Evolutionary conservation across 1,140 invertebrate genomes (phyloP).

Genomic region (Mycetomoellerius zeteki): DNA sequence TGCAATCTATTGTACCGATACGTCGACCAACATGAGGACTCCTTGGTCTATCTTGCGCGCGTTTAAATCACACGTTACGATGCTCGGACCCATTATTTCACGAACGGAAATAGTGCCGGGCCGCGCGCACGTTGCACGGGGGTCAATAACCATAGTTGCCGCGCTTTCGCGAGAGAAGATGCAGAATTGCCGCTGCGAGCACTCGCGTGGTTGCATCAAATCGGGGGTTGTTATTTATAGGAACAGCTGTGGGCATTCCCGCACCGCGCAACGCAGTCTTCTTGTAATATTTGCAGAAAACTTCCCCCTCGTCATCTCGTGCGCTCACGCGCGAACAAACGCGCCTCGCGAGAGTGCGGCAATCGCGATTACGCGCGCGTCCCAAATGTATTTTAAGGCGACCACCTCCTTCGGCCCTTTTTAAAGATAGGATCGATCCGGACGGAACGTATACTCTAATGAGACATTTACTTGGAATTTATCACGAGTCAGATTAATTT

Average conservation of each 20-base stretch:
- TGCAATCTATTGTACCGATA: background rate
- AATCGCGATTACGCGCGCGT: conserved; percentile 75
- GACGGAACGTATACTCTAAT: background rate
- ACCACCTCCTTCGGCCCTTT: conserved; percentile 27
- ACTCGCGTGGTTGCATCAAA: conserved; percentile 83
- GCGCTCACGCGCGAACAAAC: conserved; percentile 53
- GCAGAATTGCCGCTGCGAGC: conserved; percentile 76
- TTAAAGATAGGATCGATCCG: conserved; percentile 36
- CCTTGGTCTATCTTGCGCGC: conserved; percentile 46
- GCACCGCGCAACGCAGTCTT: conserved; percentile 63
- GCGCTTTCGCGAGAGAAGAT: conserved; percentile 79
- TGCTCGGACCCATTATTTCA: conserved; percentile 68
- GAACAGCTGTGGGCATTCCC: conserved; percentile 82
- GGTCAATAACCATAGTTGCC: conserved; percentile 85
- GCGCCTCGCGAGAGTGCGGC: conserved; percentile 61
- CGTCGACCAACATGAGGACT: conserved; percentile 22
- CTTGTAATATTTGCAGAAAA: conserved; percentile 79
- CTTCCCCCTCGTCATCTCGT: conserved; percentile 74
- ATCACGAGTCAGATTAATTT: conserved; percentile 2
- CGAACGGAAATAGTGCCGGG: conserved; percentile 73
- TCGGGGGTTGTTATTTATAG: conserved; percentile 83
- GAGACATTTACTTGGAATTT: conserved; percentile 33
- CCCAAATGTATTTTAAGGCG: conserved; percentile 57
- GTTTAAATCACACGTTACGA: conserved; percentile 68
- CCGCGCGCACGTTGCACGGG: conserved; percentile 74